Evolutionary conservation across 1,140 invertebrate species (phyloP).

Genomic region (Trinorchestia longiramus): DNA sequence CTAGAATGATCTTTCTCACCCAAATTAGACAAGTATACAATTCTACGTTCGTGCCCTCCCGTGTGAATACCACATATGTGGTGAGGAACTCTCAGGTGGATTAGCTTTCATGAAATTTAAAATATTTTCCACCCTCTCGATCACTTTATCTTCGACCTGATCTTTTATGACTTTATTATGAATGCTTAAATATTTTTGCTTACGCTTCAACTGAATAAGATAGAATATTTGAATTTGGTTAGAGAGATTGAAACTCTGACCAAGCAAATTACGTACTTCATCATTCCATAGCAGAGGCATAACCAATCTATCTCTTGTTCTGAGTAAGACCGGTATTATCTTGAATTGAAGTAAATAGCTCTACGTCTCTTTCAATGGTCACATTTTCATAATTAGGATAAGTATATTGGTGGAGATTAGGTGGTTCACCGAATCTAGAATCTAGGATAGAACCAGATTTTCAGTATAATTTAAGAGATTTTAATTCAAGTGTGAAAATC

Average conservation of each 20-base stretch:
- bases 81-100: background rate
- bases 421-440: background rate
- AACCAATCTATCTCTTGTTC: background rate
- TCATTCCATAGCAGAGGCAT: slow-evolving; percentile 7
- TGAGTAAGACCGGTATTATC: background rate
- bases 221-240: background rate
- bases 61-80: slow-evolving; percentile 23
- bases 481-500: background rate
- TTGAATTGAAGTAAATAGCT: too few relatives aligned
- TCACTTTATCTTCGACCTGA: background rate
- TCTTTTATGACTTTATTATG: background rate
- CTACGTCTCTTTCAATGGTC: background rate
- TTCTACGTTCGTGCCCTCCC: too few relatives aligned
- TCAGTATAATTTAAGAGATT: background rate
- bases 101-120: background rate
- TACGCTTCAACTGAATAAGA: background rate
- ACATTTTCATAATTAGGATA: background rate
- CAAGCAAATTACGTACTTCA: background rate
- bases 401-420: background rate
- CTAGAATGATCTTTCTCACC: background rate
- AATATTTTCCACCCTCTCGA: background rate
- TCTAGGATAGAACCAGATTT: background rate
- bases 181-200: background rate
- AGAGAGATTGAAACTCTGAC: background rate
- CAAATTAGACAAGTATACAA: too few relatives aligned